Evolutionary conservation across 2,797 vertebrate species (phyloP).

Genomic region (Diglossa cyanea): DNA sequence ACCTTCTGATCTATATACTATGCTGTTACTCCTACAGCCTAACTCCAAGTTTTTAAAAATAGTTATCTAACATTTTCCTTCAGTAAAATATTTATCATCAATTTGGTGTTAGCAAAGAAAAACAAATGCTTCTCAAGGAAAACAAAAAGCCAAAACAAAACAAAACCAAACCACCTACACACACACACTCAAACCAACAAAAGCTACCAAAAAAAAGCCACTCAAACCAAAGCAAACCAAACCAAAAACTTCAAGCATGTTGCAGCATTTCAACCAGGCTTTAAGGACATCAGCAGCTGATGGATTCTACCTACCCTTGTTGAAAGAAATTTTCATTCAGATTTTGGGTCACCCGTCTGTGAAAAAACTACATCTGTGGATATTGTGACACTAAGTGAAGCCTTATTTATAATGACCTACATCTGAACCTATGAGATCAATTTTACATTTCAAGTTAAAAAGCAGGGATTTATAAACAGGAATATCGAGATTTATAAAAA

Average conservation of each 20-base stretch:
- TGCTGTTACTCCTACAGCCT: not conserved
- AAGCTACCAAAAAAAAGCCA: rapidly evolving
- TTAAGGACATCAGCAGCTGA: not conserved
- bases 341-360: not conserved
- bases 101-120: not conserved
- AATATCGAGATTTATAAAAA: not conserved
- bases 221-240: not conserved
- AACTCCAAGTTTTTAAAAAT: not conserved
- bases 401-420: not conserved
- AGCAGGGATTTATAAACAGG: not conserved
- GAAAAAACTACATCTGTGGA: not conserved
- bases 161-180: not conserved
- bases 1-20: not conserved
- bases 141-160: not conserved
- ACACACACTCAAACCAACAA: not conserved
- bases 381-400: not conserved
- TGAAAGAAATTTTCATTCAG: not conserved
- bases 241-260: not conserved
- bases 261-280: not conserved
- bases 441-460: not conserved
- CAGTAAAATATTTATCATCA: not conserved
- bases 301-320: not conserved
- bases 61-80: not conserved
- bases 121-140: not conserved
- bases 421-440: not conserved